Evolutionary conservation across 2,888 invertebrate species (phyloP).

Genomic region (Cancer borealis): DNA sequence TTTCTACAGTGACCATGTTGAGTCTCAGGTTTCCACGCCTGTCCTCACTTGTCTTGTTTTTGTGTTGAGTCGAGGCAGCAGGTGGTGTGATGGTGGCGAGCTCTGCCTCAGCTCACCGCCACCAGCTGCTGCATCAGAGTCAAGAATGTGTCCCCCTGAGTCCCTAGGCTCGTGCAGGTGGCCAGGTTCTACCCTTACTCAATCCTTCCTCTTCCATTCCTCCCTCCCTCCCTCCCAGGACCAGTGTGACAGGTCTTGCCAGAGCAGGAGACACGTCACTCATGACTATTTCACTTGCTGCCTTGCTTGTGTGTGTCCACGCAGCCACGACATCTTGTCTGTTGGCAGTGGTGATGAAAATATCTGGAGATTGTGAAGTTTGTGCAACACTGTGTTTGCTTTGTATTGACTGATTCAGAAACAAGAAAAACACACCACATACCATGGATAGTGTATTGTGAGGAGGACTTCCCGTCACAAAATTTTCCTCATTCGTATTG

Average conservation of each 20-base stretch:
- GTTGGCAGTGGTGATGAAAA: neutral
- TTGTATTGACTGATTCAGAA: neutral
- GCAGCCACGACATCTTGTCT: neutral
- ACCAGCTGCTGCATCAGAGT: neutral
- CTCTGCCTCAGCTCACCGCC: neutral
- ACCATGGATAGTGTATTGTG: neutral
- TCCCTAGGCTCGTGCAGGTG: neutral
- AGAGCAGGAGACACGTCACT: conserved; percentile 29
- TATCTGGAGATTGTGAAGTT: neutral
- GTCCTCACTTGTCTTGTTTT: neutral
- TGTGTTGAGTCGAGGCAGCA: neutral
- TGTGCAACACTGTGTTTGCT: neutral
- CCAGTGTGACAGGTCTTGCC: conserved; percentile 29
- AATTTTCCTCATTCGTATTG: neutral
- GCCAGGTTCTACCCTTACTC: neutral
- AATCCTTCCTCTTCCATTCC: neutral
- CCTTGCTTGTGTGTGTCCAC: conserved; percentile 33
- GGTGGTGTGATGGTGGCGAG: neutral
- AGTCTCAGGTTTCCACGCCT: neutral
- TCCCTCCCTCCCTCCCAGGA: neutral
- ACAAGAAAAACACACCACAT: neutral
- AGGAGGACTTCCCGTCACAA: neutral
- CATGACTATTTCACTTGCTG: neutral
- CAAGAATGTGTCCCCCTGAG: conserved; percentile 15
- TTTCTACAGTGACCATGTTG: neutral